A percentile compares a stretch with the other conserved stretches of the same genome.
Conservation (phyloP, 2,888 invertebrate species). For the Hirtodrosophila duncani region DNA sequence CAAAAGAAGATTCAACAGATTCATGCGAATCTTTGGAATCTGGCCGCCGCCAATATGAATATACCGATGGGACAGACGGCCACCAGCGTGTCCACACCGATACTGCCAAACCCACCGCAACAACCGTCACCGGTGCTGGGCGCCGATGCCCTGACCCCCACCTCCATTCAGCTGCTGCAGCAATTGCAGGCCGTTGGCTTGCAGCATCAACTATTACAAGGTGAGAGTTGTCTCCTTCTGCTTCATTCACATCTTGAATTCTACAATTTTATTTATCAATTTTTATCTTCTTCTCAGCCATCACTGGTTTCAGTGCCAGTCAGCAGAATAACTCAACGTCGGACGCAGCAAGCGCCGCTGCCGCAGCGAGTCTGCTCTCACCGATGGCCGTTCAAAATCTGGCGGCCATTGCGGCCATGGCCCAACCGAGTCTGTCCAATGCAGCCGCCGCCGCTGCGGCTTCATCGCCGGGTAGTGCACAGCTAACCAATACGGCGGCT, state of each 20-base stretch:
- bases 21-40: constrained; percentile 94
- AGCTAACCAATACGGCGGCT: constrained; percentile 77
- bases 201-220: constrained; percentile 83
- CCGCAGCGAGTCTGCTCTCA: constrained; percentile 81
- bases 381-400: constrained; percentile 95
- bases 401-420: constrained; percentile 87
- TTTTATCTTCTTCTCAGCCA: constrained; percentile 27
- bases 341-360: constrained; percentile 68
- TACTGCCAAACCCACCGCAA: constrained; percentile 78
- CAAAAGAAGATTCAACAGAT: constrained; percentile 96
- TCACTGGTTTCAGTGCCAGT: constrained; percentile 74
- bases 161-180: constrained; percentile 83
- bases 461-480: constrained; percentile 75
- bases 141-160: constrained; percentile 80
- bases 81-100: constrained; percentile 79
- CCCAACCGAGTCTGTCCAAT: constrained; percentile 79
- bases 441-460: constrained; percentile 55
- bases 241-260: background rate
- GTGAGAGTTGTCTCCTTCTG: too few relatives aligned
- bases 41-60: constrained; percentile 82
- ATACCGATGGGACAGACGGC: constrained; percentile 80
- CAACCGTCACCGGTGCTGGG: constrained; percentile 78
- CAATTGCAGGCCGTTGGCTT: constrained; percentile 84
- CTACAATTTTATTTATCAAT: background rate
- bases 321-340: constrained; percentile 74